phyloP scores from a whole-genome alignment of 1,140 invertebrate species.

The Gerris buenoi region DNA sequence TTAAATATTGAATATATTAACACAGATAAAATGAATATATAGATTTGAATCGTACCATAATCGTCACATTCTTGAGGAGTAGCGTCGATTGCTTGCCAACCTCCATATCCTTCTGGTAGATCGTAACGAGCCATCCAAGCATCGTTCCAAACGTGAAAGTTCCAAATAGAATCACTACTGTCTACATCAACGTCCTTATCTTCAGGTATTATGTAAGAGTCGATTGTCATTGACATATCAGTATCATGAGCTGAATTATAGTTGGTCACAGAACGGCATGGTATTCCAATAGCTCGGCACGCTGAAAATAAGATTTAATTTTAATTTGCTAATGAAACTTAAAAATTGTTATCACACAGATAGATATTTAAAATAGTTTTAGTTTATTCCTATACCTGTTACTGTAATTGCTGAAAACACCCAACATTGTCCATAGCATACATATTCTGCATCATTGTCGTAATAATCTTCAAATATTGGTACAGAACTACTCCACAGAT shows the following conservation, averaged over 20 bases:
- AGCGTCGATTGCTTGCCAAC: conserved; percentile 63
- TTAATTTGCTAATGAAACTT: background rate
- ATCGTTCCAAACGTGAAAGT: conserved; percentile 75
- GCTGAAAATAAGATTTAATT: conserved; percentile 29
- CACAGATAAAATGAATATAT: too few relatives aligned
- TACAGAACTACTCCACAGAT: conserved; percentile 51
- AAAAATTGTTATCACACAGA: background rate
- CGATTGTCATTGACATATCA: conserved; percentile 41
- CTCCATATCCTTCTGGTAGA: conserved; percentile 52
- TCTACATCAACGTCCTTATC: conserved; percentile 36
- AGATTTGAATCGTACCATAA: too few relatives aligned
- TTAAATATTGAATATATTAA: too few relatives aligned
- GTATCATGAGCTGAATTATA: conserved; percentile 63
- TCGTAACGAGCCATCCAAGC: conserved; percentile 65
- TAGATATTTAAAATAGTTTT: background rate
- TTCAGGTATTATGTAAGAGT: conserved; percentile 42
- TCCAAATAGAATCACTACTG: conserved; percentile 44
- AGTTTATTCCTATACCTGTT: conserved; percentile 34
- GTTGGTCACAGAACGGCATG: conserved; percentile 55
- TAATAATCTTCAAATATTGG: conserved; percentile 51
- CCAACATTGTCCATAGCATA: conserved; percentile 71
- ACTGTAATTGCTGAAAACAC: conserved; percentile 57
- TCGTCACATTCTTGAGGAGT: conserved; percentile 60
- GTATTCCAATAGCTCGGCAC: conserved; percentile 45
- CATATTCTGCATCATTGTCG: conserved; percentile 34